Evolutionary conservation across 2,113 vertebrate genomes (phyloP), one percentile per base, ranked within the genome.

Genomic region (Oncorhynchus gorbuscha): DNA sequence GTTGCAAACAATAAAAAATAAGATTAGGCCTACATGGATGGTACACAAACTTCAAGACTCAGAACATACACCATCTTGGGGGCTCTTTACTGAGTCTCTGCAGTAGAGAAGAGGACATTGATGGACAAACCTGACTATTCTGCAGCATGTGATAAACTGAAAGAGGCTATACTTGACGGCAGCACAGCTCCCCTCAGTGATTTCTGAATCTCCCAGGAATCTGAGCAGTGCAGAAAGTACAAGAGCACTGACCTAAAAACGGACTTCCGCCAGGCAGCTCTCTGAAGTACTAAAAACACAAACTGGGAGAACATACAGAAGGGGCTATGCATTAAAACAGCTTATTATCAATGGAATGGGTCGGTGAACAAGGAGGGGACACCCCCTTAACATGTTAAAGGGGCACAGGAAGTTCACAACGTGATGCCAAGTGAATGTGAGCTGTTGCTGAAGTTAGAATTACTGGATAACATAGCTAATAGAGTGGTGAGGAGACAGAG

Each of bases 181-280:
- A 64, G 59, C 81, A 71, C 66, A 75, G 76, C 79, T 81, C 75
- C 71, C 76, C 66, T 79, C 81, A 62, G 81, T 78, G 81, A 79
- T 75, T 76, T 67, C 69, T 24, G 16, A 72, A 69, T 64, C 69
- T 78, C 82, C 78, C 79, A 81, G 68, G 77, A 79, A 71, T 45
- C 39, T 55, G 51, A 77, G 58, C 49, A 66, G 39, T 45, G 68
- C 83, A 73, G 80, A 79, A 77, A 77, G 78, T 73, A 71, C 8
- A 58, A 80, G 71, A 75, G 72, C 69, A 18, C 66, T 86, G 80
- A 86, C 85, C 84, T 80, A 82, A 90, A 81, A 83, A 71, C 8
- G 62, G 16, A n/a, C 51, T 73, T 74, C 79, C 71, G 20, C 14
- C 78, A 39, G 39, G 26, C 35, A 39, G 67, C 67, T 69, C 30